Evolutionary conservation across 2,797 vertebrate genomes (phyloP).

Genomic region (Lacerta agilis): DNA sequence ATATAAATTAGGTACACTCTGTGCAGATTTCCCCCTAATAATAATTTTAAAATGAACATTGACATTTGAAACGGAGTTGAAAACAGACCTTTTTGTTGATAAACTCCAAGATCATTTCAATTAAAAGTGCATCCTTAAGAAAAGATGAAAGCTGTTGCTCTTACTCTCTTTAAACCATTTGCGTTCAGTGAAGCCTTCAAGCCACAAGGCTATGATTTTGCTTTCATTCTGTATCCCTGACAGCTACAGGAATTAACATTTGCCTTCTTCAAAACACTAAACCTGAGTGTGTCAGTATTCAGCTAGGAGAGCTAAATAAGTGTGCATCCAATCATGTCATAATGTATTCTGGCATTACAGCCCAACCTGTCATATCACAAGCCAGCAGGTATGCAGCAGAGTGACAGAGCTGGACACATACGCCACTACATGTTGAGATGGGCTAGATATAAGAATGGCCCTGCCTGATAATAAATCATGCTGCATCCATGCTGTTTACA

Average conservation of each 20-base stretch:
- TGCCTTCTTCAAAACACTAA: slow-evolving; percentile 16
- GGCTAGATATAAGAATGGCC: slow-evolving; percentile 4
- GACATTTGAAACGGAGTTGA: neutral
- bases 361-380: slow-evolving; percentile 30
- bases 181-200: neutral
- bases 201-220: neutral
- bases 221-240: neutral
- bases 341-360: slow-evolving; percentile 27
- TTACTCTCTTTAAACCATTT: neutral
- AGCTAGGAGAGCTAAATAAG: neutral
- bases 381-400: slow-evolving; percentile 1
- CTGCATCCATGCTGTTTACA: neutral
- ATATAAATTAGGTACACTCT: neutral
- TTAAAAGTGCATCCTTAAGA: slow-evolving; percentile 1
- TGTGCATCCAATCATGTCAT: neutral
- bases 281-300: neutral
- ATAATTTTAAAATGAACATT: neutral
- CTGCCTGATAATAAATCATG: slow-evolving; percentile 17
- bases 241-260: slow-evolving; percentile 30
- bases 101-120: neutral
- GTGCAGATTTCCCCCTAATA: neutral
- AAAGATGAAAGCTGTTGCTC: neutral
- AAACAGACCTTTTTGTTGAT: slow-evolving; percentile 4
- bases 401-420: neutral
- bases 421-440: neutral